Evolutionary conservation across 2,797 vertebrate species (phyloP), one percentile per base, ranked within the genome.

Genomic region (Ammospiza maritima): DNA sequence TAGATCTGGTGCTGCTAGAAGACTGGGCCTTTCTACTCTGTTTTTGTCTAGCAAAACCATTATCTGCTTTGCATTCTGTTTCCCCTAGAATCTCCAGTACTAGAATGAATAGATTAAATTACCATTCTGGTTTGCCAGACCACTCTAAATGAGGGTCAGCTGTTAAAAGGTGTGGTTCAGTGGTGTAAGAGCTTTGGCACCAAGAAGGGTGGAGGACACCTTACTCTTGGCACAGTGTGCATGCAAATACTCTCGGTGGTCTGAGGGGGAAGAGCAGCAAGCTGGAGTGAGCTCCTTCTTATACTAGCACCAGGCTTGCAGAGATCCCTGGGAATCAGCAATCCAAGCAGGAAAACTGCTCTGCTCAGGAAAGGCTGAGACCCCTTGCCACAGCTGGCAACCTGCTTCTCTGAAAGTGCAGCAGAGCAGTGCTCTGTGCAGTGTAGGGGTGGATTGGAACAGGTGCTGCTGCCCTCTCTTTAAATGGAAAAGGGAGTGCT

Each of bases 251-350:
- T 48, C 4, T 10, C 3, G 26, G 12, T 45, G 13, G 11, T 26
- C 16, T 54, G 45, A 13, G 1, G 4, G 6, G 3, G 6, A 32
- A 5, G 32, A 38, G 3, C 48, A 57, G 32, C 6, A 54, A 45
- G 27, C 16, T 73, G 25, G 12, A 30, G 21, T 11, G 45, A 77
- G 5, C 3, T 74, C 11, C n/a, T 61, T 54, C 36, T 76, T 42
- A 6, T 29, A 7, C n/a, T 16, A 26, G 18, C 14, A 15, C 19
- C 45, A 13, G 8, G 8, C 6, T 29, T 54, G 12, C 1, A 2
- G 16, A 25, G 6, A 17, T 77, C 25, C 40, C 45, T 29, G 32
- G 19, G 5, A 54, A 58, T 48, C 16, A 54, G 34, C 29, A 64
- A 23, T 15, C 14, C 14, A 23, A n/a, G 15, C 3, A 64, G 22